Conservation (phyloP, 2,797 vertebrate species). For the Sorex maritimensis region DNA sequence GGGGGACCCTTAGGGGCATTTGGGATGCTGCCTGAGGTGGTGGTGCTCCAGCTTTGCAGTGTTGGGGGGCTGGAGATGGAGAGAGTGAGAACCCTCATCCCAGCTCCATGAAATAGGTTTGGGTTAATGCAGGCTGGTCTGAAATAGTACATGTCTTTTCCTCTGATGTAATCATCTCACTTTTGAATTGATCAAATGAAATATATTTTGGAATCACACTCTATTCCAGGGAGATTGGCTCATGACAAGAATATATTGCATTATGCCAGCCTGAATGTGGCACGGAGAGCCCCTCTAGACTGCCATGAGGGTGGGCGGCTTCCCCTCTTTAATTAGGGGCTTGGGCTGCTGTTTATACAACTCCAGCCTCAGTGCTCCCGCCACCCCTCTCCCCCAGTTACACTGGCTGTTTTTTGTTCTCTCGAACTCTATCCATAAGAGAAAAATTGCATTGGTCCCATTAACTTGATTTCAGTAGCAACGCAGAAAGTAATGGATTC, state of each 20-base stretch:
- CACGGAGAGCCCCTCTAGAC: background rate
- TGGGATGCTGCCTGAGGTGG: too few relatives aligned
- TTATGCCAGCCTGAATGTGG: constrained; percentile 26
- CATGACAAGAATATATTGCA: constrained; percentile 53
- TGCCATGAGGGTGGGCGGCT: background rate
- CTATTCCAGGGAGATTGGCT: constrained; percentile 54
- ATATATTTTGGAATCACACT: constrained; percentile 50
- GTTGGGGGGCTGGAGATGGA: background rate
- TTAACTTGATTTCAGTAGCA: constrained; percentile 70
- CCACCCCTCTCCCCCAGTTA: background rate
- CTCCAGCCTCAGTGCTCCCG: too few relatives aligned
- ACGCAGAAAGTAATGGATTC: constrained; percentile 66
- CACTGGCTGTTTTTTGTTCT: background rate
- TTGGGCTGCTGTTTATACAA: background rate
- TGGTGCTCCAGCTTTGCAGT: too few relatives aligned
- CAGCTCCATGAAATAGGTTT: constrained; percentile 20
- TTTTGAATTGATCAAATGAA: constrained; percentile 70
- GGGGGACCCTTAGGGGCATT: rapidly evolving
- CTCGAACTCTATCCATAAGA: constrained; percentile 27
- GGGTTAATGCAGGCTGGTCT: background rate
- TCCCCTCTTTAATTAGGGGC: background rate
- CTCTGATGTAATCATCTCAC: constrained; percentile 69
- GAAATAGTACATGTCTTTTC: constrained; percentile 68
- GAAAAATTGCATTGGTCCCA: constrained; percentile 64
- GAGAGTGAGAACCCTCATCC: background rate